Conservation (phyloP, 2,888 invertebrate species). For the Cerceris ruficornis region DNA sequence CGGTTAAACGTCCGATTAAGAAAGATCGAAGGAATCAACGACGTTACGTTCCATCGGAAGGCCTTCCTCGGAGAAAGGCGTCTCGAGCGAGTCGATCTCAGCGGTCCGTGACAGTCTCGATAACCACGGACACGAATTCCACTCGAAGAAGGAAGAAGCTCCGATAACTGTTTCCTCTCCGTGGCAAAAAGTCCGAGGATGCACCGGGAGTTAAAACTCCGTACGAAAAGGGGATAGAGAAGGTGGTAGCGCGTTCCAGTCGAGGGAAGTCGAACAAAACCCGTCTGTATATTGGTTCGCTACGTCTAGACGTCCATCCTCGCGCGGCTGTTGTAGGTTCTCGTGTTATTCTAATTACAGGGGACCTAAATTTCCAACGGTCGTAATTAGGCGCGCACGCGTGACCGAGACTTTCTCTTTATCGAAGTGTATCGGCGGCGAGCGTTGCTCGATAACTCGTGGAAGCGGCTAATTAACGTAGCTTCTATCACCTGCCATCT, state of each 20-base stretch:
- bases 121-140: conserved; percentile 2
- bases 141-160: conserved; percentile 6
- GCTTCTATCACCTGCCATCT: too few relatives aligned
- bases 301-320: conserved; percentile 7
- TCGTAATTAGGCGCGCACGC: not conserved
- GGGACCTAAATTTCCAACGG: not conserved
- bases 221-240: conserved; percentile 9
- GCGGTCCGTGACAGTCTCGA: not conserved
- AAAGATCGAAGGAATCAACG: too few relatives aligned
- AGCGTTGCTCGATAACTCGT: too few relatives aligned
- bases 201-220: conserved; percentile 15
- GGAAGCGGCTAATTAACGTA: too few relatives aligned
- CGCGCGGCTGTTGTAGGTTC: not conserved
- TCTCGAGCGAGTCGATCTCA: conserved; percentile 30
- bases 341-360: conserved; percentile 12
- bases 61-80: conserved; percentile 56
- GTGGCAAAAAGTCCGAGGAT: not conserved
- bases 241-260: conserved; percentile 39
- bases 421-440: not conserved
- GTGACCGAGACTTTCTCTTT: not conserved
- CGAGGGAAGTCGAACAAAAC: conserved; percentile 36
- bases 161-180: not conserved
- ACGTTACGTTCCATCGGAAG: not conserved
- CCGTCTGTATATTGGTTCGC: not conserved
- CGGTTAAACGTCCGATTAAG: too few relatives aligned